phyloP scores from a whole-genome alignment of 2,888 invertebrate species.

The Poecilus cupreus region DNA sequence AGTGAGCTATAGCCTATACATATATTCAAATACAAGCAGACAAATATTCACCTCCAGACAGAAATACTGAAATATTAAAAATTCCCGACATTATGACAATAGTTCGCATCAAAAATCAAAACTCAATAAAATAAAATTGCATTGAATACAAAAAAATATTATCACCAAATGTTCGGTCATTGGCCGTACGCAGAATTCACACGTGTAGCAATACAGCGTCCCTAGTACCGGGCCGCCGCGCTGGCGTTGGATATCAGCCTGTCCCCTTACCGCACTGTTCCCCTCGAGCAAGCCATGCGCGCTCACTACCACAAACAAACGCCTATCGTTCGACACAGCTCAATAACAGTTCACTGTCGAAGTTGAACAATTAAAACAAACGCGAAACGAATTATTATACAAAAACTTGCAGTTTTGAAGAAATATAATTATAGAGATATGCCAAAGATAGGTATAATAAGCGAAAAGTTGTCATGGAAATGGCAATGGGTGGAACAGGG shows the following conservation, averaged over 20 bases:
- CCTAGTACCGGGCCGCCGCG: slow-evolving; percentile 14
- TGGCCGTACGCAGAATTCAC: slow-evolving; percentile 13
- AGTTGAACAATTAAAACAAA: slow-evolving; percentile 14
- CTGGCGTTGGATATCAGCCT: not conserved
- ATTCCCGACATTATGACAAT: not conserved
- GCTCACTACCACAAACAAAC: slow-evolving; percentile 3
- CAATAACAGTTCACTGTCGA: slow-evolving; percentile 16
- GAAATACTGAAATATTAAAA: not conserved
- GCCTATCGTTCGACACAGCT: not conserved
- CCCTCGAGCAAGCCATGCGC: not conserved
- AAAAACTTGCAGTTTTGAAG: not conserved
- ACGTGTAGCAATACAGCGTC: slow-evolving; percentile 15
- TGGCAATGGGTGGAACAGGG: not conserved
- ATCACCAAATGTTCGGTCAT: slow-evolving; percentile 1
- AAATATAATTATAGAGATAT: not conserved
- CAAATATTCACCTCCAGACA: not conserved
- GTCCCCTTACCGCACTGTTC: not conserved
- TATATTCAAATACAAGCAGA: too few relatives aligned
- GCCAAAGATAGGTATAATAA: too few relatives aligned
- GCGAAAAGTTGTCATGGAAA: too few relatives aligned
- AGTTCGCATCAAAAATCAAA: slow-evolving; percentile 3
- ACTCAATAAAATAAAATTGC: slow-evolving; percentile 17
- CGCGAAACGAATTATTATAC: not conserved
- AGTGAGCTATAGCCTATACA: too few relatives aligned
- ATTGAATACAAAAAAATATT: slow-evolving; percentile 28